A percentile compares a stretch with the other conserved stretches of the same genome.
These are phyloP conservation scores for Xanthorhoe designata DNA, from an alignment of 2,888 invertebrate species.

Conservation along the genomic window DNA sequence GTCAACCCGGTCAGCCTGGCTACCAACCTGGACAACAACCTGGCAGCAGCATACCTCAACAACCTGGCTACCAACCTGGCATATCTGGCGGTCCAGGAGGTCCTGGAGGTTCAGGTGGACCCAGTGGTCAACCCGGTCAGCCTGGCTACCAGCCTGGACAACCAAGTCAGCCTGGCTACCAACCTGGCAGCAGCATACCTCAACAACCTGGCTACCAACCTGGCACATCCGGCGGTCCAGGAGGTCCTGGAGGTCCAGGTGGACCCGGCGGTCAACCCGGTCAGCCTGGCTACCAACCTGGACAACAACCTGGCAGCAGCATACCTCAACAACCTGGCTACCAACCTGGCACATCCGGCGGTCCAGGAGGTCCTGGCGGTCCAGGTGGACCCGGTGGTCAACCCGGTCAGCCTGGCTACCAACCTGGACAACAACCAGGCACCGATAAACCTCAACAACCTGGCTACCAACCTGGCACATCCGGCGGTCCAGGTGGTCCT, in stretches of 20 bases:
- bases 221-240: not conserved
- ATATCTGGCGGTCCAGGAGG: too few species aligned
- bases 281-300: constrained; percentile 33
- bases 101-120: constrained; percentile 39
- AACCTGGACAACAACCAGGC: constrained; percentile 7
- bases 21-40: constrained; percentile 40
- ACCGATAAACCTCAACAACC: not conserved
- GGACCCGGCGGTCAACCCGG: constrained; percentile 50
- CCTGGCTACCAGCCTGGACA: constrained; percentile 38
- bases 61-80: constrained; percentile 41
- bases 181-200: not conserved
- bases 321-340: not conserved
- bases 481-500: too few species aligned
- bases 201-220: not conserved
- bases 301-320: constrained; percentile 46
- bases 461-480: not conserved
- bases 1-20: constrained; percentile 41
- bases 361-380: constrained; percentile 45
- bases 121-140: constrained; percentile 37
- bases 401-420: not conserved
- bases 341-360: constrained; percentile 30
- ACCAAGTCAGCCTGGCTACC: too few species aligned
- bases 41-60: constrained; percentile 44
- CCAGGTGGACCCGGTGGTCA: constrained; percentile 19
- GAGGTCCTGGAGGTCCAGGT: constrained; percentile 8